Base-by-base conservation (phyloP, 1,140 invertebrate genomes). In the Heliconius nattereri region DNA sequence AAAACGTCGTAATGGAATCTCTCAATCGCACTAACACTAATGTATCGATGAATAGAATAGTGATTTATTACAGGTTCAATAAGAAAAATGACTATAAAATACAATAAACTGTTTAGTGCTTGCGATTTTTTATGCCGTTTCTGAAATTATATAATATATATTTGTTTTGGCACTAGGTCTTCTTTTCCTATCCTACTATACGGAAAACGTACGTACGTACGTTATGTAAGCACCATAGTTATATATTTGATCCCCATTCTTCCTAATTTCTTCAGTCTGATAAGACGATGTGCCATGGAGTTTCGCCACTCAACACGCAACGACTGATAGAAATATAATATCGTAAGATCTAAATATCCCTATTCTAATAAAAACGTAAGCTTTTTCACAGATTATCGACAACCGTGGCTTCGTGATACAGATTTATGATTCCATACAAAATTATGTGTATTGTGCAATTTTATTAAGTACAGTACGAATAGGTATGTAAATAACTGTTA, bases 71-170 rank as follows among this genome's bases (percentile, higher is more conserved):
- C 84, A 80, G 80, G 78, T 81, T 83, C 83, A 86, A 86, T 90
- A 90, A 92, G 91, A 92, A 92, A 92, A 92, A 92, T 92, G 88
- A 90, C 85, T 92, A 86, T 86, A 91, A 90, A 90, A 90, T 85
- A 90, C 84, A 85, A 71, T 54, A 78, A 29, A 74, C 23, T 75
- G 32, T 85, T 91, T 89, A 87, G 9, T 85, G 1, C 3, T 5
- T 16, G 40, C 73, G 74, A 72, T 60, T 45, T 71, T 66, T 19
- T 52, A 13, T 66, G 11, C 7, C 60, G 3, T 29, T 20, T 57
- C 49, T 23, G n/a, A 19, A 20, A 52, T 52, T 35, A 1, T 7
- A 35, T 35, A 7, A 1, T 7, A 35, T 35, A 7, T 35, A 7
- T 35, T 35, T 7, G 3, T 54, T 54, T 20, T 54, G 3, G 1